Percentiles rank a stretch among this genome's conserved stretches.
phyloP scores from a whole-genome alignment of 1,140 invertebrate species.

The Apis laboriosa region DNA sequence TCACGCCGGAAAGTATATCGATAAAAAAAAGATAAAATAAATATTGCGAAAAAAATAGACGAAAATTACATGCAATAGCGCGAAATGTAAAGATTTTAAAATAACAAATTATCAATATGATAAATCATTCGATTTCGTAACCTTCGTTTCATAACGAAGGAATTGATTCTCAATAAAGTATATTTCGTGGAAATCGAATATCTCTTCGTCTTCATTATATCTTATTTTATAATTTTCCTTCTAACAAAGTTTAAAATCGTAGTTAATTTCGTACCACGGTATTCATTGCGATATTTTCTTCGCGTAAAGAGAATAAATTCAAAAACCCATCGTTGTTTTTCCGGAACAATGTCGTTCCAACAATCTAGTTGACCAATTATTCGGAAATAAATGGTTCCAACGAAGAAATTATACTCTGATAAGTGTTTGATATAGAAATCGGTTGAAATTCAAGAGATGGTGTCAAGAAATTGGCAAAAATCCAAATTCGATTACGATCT shows the following conservation, averaged over 20 bases:
- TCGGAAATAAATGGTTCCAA: background rate
- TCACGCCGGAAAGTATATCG: background rate
- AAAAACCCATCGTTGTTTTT: background rate
- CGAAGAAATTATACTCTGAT: background rate
- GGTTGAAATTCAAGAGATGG: background rate
- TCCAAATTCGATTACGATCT: background rate
- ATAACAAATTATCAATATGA: background rate
- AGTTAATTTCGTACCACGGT: background rate
- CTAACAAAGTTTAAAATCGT: background rate
- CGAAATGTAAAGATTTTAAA: background rate
- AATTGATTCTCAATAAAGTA: background rate
- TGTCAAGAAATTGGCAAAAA: background rate
- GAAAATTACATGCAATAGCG: background rate
- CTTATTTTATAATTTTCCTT: background rate
- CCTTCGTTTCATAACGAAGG: background rate
- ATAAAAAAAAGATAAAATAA: background rate
- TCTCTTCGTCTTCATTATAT: background rate
- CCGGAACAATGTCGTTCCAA: background rate
- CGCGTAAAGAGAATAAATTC: slow-evolving; percentile 30
- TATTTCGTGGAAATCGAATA: background rate
- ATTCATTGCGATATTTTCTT: slow-evolving; percentile 21
- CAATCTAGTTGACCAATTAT: background rate
- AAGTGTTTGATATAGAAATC: background rate
- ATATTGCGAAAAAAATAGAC: too few relatives aligned
- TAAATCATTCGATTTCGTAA: background rate